A percentile compares a stretch with the other conserved stretches of the same genome.
These are phyloP conservation scores for Ceratina japonica DNA, from an alignment of 1,140 invertebrate species.

Conservation along the genomic window DNA sequence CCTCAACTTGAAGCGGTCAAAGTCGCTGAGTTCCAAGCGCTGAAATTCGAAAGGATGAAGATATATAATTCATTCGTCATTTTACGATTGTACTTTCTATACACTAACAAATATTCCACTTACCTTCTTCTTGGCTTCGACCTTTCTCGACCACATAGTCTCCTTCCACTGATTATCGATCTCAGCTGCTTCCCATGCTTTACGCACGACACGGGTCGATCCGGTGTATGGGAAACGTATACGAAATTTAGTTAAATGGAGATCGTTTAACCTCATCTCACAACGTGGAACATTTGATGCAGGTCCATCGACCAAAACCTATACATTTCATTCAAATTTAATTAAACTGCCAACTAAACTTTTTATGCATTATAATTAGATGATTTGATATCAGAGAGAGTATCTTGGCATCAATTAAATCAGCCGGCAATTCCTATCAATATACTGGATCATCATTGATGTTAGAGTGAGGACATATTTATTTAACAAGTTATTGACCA, in stretches of 20 bases:
- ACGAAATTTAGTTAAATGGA: constrained; percentile 96
- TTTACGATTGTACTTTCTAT: background rate
- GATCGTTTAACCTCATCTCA: constrained; percentile 92
- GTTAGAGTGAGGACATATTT: background rate
- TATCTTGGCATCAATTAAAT: constrained; percentile 78
- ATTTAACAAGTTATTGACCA: constrained; percentile 33
- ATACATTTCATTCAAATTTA: constrained; percentile 60
- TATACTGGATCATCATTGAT: constrained; percentile 78
- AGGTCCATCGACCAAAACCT: constrained; percentile 97
- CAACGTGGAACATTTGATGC: constrained; percentile 88
- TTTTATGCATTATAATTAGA: constrained; percentile 61
- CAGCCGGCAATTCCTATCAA: constrained; percentile 87
- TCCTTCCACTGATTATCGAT: constrained; percentile 89
- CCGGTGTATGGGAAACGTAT: constrained; percentile 93
- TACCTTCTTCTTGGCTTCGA: constrained; percentile 91
- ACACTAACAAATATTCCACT: constrained; percentile 30
- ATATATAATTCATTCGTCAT: background rate
- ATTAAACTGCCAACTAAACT: background rate
- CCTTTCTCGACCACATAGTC: constrained; percentile 89
- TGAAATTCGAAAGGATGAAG: constrained; percentile 76
- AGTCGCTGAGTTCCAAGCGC: constrained; percentile 92
- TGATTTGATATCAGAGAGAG: constrained; percentile 71
- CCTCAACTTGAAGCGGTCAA: constrained; percentile 97
- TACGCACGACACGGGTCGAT: constrained; percentile 90
- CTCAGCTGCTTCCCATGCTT: constrained; percentile 91